Base-by-base conservation (phyloP, 2,797 vertebrate species). In the Octomys mimax region DNA sequence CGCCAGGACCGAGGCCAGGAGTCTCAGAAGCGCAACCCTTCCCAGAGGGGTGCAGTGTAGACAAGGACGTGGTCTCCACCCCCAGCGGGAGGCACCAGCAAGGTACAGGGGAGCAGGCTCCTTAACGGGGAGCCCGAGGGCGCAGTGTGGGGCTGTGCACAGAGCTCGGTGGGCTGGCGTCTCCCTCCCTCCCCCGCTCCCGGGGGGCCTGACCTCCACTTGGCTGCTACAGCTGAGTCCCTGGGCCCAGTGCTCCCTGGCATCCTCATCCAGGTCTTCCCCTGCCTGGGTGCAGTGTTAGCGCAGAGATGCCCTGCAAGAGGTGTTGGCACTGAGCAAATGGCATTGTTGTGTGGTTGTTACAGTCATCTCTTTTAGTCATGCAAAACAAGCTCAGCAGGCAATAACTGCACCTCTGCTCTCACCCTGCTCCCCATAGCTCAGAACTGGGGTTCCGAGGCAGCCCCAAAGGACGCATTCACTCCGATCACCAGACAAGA, bases 61-160 rank as follows among this genome's bases (percentile, higher is more conserved):
- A 62, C 0, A 4, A 0, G 62, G 0, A 36, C 6, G 19, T 1
- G 26, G 78, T 22, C 0, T 0, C 2, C 21, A 6, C 1, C 14
- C 70, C 54, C n/a, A 49, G 24, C 33, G 14, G 2, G 70, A 28
- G 36, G 6, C 10, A 26, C 22, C 1, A 22, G 22, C 1, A 49
- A 2, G 39, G 5, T 10, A 5, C 6, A 26, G 4, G 4, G 14
- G 31, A 11, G 12, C 1, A 26, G 36, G 7, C 6, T 57, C 22
- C 59, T 57, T 42, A 31, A 18, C 4, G 12, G 22, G 33, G 61
- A 26, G 9, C 33, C 42, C 39, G 26, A 52, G 75, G 66, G 26
- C 66, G 11, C 0, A 22, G 64, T 33, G 28, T 0, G 14, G 31
- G 68, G 54, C 0, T 3, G 62, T 5, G 26, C 39, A 13, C 52